Conservation (phyloP, 1,140 invertebrate species). For the Lepeophtheirus salmonis region DNA sequence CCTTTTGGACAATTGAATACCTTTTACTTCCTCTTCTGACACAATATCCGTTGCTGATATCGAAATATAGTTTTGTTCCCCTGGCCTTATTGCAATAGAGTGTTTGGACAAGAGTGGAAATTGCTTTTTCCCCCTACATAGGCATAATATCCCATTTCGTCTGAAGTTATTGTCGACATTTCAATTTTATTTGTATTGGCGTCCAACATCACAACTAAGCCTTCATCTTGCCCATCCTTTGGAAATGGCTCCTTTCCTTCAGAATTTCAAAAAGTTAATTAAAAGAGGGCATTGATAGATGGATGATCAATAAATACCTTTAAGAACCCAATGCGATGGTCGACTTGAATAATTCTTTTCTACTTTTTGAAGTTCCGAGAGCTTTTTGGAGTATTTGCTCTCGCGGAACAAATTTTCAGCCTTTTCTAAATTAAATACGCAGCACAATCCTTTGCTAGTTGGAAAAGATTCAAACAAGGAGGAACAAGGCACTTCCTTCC, state of each 20-base stretch:
- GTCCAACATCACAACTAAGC: background rate
- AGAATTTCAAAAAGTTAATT: background rate
- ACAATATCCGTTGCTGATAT: background rate
- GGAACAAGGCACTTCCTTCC: background rate
- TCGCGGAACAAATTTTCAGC: background rate
- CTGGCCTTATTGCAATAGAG: background rate
- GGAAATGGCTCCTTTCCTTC: background rate
- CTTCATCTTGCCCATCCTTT: background rate
- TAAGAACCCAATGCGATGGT: background rate
- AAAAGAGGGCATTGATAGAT: background rate
- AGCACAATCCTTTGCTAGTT: background rate
- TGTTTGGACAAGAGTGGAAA: background rate
- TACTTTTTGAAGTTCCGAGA: background rate
- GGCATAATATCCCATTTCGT: background rate
- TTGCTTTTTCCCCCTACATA: background rate
- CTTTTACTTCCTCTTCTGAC: background rate
- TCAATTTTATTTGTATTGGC: background rate
- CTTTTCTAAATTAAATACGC: background rate
- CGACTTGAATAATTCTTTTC: background rate
- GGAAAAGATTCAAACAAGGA: background rate
- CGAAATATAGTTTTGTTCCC: background rate
- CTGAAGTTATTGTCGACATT: background rate
- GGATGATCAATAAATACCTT: background rate
- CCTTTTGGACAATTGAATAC: background rate
- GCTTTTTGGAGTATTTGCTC: background rate